Evolutionary conservation across 1,140 invertebrate species (phyloP).

Genomic region (Telenomus remus): DNA sequence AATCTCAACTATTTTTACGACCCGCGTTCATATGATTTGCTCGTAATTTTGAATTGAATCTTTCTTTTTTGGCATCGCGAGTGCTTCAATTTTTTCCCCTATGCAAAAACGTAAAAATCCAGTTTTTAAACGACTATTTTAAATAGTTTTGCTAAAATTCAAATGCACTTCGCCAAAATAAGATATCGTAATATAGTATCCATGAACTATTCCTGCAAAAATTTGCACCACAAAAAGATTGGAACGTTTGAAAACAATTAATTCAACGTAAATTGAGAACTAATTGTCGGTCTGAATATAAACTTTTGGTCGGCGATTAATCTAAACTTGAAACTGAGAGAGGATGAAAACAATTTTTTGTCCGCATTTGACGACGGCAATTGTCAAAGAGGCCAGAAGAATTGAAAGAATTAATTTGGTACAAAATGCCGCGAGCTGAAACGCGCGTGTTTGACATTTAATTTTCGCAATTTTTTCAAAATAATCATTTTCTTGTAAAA

Average conservation of each 20-base stretch:
- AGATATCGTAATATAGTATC: too few species aligned
- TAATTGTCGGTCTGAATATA: too few species aligned
- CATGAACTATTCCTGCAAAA: too few species aligned
- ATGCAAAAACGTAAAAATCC: too few species aligned
- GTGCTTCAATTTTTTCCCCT: constrained; percentile 10
- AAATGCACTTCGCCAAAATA: too few species aligned
- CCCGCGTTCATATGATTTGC: constrained; percentile 36
- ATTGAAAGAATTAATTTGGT: constrained; percentile 37
- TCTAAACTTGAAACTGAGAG: too few species aligned
- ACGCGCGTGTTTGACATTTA: constrained; percentile 18
- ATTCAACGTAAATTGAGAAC: too few species aligned
- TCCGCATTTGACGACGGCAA: constrained; percentile 20
- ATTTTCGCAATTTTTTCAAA: constrained; percentile 10
- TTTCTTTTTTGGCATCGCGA: constrained; percentile 1
- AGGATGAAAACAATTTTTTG: constrained; percentile 5
- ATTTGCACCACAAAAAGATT: too few species aligned
- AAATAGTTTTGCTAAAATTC: too few species aligned
- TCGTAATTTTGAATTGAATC: constrained; percentile 4
- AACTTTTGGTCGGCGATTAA: too few species aligned
- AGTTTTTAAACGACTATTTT: too few species aligned
- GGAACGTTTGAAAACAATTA: too few species aligned
- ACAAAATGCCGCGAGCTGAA: constrained; percentile 40
- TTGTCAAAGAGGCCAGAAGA: constrained; percentile 15
- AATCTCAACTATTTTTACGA: constrained; percentile 42
- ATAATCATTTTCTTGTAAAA: constrained; percentile 9